Evolutionary conservation across 2,888 invertebrate genomes (phyloP), one percentile per base, ranked within the genome.

Genomic region (Hypena proboscidalis): DNA sequence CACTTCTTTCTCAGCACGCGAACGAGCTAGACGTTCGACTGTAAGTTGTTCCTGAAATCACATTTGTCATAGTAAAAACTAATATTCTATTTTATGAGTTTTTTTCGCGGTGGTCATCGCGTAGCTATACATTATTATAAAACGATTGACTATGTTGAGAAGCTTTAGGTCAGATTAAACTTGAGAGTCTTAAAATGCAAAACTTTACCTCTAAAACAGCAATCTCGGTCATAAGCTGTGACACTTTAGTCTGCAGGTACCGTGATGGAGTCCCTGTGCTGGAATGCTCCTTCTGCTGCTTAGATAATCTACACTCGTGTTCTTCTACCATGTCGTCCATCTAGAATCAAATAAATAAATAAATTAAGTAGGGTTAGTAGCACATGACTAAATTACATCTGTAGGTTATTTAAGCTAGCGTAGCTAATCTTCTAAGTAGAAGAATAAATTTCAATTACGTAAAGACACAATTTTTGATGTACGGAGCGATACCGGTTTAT

Each of bases 281-380:
- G 0, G 43, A 13, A 6, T n/a, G n/a, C n/a, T n/a, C n/a, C n/a
- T n/a, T n/a, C n/a, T n/a, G n/a, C n/a, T n/a, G n/a, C n/a, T n/a
- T 52, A 0, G 58, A 61, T 2, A 86, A 42, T 27, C 59, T 58
- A n/a, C 54, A 67, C 29, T 89, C 86, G 15, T 86, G 83, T 21
- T 88, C 88, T 37, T 88, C 85, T 1, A 45, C 51, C 74, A 83
- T 74, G 4, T 86, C 85, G 1, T 83, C 75, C 74, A 83, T 85
- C 89, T 89, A 31, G 20, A 17, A 43, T 15, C 32, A 50, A 51
- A 25, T 26, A 5, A 29, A 8, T 22, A 44, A 8, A 25, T 14
- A 15, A 34, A 27, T 25, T 31, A 7, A 30, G 4, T 10, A 14
- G 6, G 7, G 23, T 3, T 4, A 14, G 5, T 17, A 17, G 5